Evolutionary conservation across 1,140 invertebrate genomes (phyloP), one percentile per base, ranked within the genome.

Genomic region (Paralvinella palmiformis): DNA sequence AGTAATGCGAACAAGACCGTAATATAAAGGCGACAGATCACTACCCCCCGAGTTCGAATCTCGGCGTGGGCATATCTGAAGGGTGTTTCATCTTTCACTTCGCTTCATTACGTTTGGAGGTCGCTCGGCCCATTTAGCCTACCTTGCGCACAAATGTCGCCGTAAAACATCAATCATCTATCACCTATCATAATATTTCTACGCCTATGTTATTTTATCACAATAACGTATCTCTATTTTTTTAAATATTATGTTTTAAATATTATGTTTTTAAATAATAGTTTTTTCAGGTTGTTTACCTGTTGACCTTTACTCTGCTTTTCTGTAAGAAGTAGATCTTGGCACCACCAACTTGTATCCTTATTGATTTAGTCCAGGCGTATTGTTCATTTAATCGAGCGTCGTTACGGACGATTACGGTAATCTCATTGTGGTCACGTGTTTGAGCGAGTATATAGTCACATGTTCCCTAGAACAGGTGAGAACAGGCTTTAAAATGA

Each of bases 271-370:
- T 22, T 7, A 13, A 31, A 27, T 31, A 32, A 10, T 13, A 2
- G 22, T 10, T 22, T 15, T 13, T 33, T 57, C 33, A 57, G 29
- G 20, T 33, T 32, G 55, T 6, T 22, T 41, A 60, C 58, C 58
- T 88, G 73, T 95, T 90, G 5, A 95, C 86, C 82, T 94, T 94
- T 2, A 94, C 87, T 35, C 89, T 83, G 79, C 91, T 86, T 70
- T 86, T 88, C 72, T 92, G 91, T n/a, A 91, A 90, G 50, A 97
- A 85, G 73, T 91, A 91, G 6, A 96, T 86, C 79, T 91, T 89
- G 5, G 86, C 77, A 0, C 86, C 65, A 20, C 64, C 67, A 27
- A 83, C 63, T 65, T 77, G 68, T 6, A 96, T 81, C 0, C 90
- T 89, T 5, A 94, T 87, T 1, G 89, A 89, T 75, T 91, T 89